Evolutionary conservation across 2,888 invertebrate species (phyloP).

Genomic region (Limulus polyphemus): DNA sequence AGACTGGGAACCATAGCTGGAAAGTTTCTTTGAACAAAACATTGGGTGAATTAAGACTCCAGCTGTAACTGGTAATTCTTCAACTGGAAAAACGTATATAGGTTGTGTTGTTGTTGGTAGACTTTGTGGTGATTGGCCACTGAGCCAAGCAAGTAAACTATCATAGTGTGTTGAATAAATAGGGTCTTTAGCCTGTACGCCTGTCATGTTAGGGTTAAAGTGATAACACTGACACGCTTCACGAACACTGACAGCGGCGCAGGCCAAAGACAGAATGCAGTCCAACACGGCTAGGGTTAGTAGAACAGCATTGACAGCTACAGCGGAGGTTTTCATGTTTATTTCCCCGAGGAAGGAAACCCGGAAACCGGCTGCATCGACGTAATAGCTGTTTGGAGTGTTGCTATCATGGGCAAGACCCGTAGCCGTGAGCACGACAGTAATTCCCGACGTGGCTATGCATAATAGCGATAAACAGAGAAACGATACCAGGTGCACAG

Average conservation of each 20-base stretch:
- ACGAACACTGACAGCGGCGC: background rate
- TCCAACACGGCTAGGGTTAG: background rate
- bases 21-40: no score
- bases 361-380: background rate
- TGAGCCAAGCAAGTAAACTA: no score
- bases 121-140: no score
- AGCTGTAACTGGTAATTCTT: no score
- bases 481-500: background rate
- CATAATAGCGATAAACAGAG: background rate
- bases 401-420: background rate
- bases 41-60: no score
- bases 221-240: constrained; percentile 1
- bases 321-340: background rate
- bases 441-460: background rate
- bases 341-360: background rate
- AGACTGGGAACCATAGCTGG: no score
- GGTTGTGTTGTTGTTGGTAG: no score
- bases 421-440: background rate
- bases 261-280: background rate
- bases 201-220: no score
- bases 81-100: no score
- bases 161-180: no score
- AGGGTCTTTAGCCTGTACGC: no score
- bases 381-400: background rate
- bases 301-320: background rate